Evolutionary conservation across 2,888 invertebrate genomes (phyloP).

Genomic region (Sesia bembeciformis): DNA sequence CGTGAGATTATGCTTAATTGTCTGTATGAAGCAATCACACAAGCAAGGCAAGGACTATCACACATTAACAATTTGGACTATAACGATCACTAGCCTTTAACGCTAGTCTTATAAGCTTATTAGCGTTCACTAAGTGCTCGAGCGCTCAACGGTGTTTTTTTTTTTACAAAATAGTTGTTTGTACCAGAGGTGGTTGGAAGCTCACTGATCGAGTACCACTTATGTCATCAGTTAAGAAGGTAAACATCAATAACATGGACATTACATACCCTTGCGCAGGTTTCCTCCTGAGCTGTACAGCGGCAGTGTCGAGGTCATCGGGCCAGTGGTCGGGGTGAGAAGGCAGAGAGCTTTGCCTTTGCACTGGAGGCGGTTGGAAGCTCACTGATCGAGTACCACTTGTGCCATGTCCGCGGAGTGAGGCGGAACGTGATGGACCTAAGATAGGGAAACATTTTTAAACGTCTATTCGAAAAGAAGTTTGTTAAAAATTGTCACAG

Average conservation of each 20-base stretch:
- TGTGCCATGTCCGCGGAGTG: slow-evolving; percentile 70
- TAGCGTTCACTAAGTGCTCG: no score
- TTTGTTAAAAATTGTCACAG: no score
- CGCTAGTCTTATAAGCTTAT: no score
- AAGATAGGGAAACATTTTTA: no score
- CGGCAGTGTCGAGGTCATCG: slow-evolving; percentile 54
- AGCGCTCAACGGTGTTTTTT: no score
- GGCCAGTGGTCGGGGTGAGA: slow-evolving; percentile 81
- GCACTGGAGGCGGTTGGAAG: slow-evolving; percentile 38
- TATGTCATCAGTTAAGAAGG: slow-evolving; percentile 25
- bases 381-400: slow-evolving; percentile 26
- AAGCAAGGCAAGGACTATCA: no score
- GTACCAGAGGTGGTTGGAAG: slow-evolving; percentile 38
- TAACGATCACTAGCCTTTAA: no score
- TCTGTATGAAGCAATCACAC: no score
- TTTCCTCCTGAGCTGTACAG: slow-evolving; percentile 27
- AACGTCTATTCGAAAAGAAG: no score
- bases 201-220: slow-evolving; percentile 26
- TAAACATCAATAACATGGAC: no score
- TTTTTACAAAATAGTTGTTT: slow-evolving; percentile 51
- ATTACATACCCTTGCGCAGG: slow-evolving; percentile 1
- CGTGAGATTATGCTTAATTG: no score
- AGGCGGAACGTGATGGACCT: slow-evolving; percentile 79
- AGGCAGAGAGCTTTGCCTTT: slow-evolving; percentile 84
- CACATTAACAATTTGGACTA: no score